These are phyloP conservation scores for Amia ocellicauda DNA, from an alignment of 2,113 vertebrate species.

Conservation along the genomic window DNA sequence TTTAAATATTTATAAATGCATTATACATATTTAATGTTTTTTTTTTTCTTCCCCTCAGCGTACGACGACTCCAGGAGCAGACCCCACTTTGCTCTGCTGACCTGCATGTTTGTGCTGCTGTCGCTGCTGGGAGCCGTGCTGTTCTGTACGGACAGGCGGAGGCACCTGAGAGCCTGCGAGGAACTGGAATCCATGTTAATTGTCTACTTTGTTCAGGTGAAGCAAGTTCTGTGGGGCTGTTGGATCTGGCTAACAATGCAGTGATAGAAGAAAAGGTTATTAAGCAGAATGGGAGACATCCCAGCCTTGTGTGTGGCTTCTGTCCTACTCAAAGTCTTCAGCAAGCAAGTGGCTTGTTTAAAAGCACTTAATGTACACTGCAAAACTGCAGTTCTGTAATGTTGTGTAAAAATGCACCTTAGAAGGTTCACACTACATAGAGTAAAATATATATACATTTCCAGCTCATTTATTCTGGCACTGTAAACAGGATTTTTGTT, in stretches of 20 bases:
- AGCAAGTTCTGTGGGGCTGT: constrained; percentile 70
- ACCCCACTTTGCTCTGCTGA: constrained; percentile 63
- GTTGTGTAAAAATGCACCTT: too few relatives aligned
- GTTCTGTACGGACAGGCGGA: constrained; percentile 66
- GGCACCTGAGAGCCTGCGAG: constrained; percentile 66
- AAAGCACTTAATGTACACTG: background rate
- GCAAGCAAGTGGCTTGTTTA: background rate
- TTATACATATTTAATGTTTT: too few relatives aligned
- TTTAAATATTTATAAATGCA: too few relatives aligned
- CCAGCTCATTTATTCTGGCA: too few relatives aligned
- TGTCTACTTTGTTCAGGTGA: constrained; percentile 70
- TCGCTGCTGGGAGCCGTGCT: constrained; percentile 69
- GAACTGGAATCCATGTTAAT: constrained; percentile 73
- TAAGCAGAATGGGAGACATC: constrained; percentile 34
- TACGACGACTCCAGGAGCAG: constrained; percentile 64
- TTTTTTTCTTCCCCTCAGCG: too few relatives aligned
- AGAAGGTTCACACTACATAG: too few relatives aligned
- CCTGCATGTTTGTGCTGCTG: constrained; percentile 74
- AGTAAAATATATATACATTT: too few relatives aligned
- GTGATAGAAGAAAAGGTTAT: constrained; percentile 43
- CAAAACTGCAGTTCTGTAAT: background rate
- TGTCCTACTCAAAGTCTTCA: background rate
- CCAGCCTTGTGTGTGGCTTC: background rate
- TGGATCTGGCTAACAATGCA: constrained; percentile 79
- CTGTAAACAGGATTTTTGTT: too few relatives aligned